Percentiles rank a stretch among this genome's conserved stretches.
phyloP scores from a whole-genome alignment of 2,888 invertebrate species.

The Erebia ligea region DNA sequence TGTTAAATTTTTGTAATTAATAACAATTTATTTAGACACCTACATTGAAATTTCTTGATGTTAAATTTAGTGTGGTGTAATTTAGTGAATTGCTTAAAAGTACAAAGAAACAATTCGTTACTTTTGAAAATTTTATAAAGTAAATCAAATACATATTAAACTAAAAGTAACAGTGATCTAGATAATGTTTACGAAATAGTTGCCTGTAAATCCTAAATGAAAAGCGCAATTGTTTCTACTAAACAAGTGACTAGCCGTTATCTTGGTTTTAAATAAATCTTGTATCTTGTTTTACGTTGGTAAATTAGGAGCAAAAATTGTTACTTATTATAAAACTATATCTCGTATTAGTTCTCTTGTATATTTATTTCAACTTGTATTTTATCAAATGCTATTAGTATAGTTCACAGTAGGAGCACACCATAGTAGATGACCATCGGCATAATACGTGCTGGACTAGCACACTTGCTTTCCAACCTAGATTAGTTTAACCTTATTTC shows the following conservation, averaged over 20 bases:
- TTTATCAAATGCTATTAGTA: slow-evolving; percentile 63
- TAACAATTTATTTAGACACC: slow-evolving; percentile 79
- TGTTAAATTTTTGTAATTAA: slow-evolving; percentile 78
- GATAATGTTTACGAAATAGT: slow-evolving; percentile 78
- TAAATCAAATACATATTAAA: slow-evolving; percentile 77
- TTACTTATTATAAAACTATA: slow-evolving; percentile 73
- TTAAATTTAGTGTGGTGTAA: slow-evolving; percentile 80
- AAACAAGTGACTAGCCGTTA: slow-evolving; percentile 55
- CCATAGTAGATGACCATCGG: slow-evolving; percentile 58
- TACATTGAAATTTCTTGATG: slow-evolving; percentile 71
- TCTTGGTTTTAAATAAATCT: slow-evolving; percentile 62
- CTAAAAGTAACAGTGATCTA: slow-evolving; percentile 65
- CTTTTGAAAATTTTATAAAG: slow-evolving; percentile 88
- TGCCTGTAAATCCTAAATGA: slow-evolving; percentile 71
- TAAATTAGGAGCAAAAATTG: slow-evolving; percentile 74
- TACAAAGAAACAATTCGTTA: slow-evolving; percentile 88
- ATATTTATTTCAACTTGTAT: slow-evolving; percentile 58
- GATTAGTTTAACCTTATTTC: slow-evolving; percentile 65
- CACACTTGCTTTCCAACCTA: slow-evolving; percentile 65
- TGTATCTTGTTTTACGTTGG: slow-evolving; percentile 67
- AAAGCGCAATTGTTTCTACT: slow-evolving; percentile 63
- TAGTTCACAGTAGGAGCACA: slow-evolving; percentile 60
- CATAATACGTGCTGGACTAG: slow-evolving; percentile 66
- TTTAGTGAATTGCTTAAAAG: slow-evolving; percentile 87
- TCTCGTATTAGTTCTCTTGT: slow-evolving; percentile 62